phyloP scores from a whole-genome alignment of 1,140 invertebrate species.

The Zaprionus ornatus region DNA sequence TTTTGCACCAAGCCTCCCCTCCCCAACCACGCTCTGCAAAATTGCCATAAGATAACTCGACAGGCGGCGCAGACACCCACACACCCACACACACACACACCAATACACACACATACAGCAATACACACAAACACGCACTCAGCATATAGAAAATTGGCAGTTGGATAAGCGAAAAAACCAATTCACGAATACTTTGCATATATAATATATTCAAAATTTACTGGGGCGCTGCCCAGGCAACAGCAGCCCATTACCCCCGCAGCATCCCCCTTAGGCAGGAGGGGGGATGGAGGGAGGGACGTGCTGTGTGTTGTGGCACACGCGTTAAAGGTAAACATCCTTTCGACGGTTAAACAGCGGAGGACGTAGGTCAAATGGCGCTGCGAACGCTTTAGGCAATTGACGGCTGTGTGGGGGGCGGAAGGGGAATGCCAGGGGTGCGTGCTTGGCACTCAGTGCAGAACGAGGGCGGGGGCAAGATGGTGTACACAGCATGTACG shows the following conservation, averaged over 20 bases:
- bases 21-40: slow-evolving; percentile 45
- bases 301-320: slow-evolving; percentile 48
- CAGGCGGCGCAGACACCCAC: slow-evolving; percentile 56
- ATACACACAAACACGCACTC: slow-evolving; percentile 22
- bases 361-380: slow-evolving; percentile 65
- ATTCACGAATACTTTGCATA: slow-evolving; percentile 83
- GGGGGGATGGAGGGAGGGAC: background rate
- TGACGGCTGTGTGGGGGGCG: background rate
- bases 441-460: slow-evolving; percentile 21
- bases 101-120: slow-evolving; percentile 37
- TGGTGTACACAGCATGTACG: background rate
- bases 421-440: background rate
- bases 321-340: slow-evolving; percentile 80
- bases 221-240: slow-evolving; percentile 65
- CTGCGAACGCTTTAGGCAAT: slow-evolving; percentile 43
- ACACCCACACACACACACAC: slow-evolving; percentile 29
- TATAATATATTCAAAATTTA: slow-evolving; percentile 81
- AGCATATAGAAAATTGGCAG: slow-evolving; percentile 82
- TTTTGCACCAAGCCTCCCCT: background rate
- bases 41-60: slow-evolving; percentile 80
- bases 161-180: slow-evolving; percentile 83
- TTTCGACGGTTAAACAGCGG: slow-evolving; percentile 51
- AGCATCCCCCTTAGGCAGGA: background rate
- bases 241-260: slow-evolving; percentile 14
- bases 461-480: background rate